Conservation (phyloP, 1,140 invertebrate species). For the Megalonaias nervosa region DNA sequence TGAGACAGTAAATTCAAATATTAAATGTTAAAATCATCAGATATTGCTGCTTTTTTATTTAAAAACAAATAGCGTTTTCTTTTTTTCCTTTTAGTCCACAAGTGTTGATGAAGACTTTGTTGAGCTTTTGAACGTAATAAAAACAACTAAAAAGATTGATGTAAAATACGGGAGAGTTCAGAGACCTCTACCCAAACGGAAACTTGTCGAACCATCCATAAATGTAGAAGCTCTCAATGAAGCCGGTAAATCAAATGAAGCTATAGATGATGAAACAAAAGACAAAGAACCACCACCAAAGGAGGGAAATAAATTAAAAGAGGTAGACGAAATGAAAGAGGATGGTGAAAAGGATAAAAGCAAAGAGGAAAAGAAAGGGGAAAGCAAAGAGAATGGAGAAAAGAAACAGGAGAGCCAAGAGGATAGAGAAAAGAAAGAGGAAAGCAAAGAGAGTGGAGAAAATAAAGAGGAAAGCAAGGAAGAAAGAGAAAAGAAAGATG, state of each 20-base stretch:
- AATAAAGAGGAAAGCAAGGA: constrained; percentile 3
- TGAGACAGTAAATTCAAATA: no score
- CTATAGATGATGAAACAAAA: not conserved
- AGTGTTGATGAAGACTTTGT: constrained; percentile 35
- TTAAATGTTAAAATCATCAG: no score
- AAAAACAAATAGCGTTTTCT: not conserved
- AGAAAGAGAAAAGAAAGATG: constrained; percentile 22
- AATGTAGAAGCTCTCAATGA: constrained; percentile 16
- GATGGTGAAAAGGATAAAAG: not conserved
- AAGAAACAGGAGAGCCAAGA: constrained; percentile 9
- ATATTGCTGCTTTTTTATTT: not conserved
- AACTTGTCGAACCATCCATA: constrained; percentile 22
- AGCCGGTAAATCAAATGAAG: constrained; percentile 6
- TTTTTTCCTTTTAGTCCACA: constrained; percentile 22
- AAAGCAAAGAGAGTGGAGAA: constrained; percentile 14
- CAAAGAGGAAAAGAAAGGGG: not conserved
- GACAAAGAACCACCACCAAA: constrained; percentile 13
- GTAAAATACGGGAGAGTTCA: constrained; percentile 35
- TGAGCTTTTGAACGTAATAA: constrained; percentile 20
- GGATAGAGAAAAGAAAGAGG: constrained; percentile 5
- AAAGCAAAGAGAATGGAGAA: not conserved
- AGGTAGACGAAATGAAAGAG: not conserved
- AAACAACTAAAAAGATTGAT: constrained; percentile 17
- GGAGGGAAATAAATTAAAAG: constrained; percentile 27
- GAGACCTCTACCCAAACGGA: constrained; percentile 17